phyloP scores from a whole-genome alignment of 2,797 vertebrate genomes.

The Remorina albescens region DNA sequence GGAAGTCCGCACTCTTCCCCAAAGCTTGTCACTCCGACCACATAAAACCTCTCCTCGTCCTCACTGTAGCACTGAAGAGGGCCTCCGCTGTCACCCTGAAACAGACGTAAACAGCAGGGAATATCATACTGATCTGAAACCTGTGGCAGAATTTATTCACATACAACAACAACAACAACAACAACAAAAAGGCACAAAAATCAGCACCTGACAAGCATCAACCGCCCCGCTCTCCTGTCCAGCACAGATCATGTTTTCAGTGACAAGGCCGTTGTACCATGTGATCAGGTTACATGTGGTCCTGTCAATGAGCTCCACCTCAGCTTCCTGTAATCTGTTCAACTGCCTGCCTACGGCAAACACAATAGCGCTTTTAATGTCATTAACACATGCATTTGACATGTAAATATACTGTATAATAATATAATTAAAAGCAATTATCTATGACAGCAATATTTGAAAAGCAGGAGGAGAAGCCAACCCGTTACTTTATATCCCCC shows the following conservation, averaged over 20 bases:
- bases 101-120: conserved; percentile 1
- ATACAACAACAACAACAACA: no score
- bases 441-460: no score
- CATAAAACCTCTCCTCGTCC: conserved; percentile 64
- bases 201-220: conserved; percentile 69
- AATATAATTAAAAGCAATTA: no score
- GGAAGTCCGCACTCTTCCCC: conserved; percentile 62
- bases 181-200: background rate
- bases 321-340: conserved; percentile 69
- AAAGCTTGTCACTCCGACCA: conserved; percentile 75
- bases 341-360: conserved; percentile 14
- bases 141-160: background rate
- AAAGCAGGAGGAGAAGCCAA: no score
- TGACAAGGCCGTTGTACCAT: conserved; percentile 65
- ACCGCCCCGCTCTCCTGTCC: conserved; percentile 54
- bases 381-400: background rate
- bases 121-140: background rate
- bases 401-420: no score
- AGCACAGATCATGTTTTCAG: conserved; percentile 76
- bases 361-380: background rate
- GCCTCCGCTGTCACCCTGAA: conserved; percentile 78
- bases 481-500: no score
- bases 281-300: conserved; percentile 67
- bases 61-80: conserved; percentile 79
- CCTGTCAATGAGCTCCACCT: conserved; percentile 71